Evolutionary conservation across 2,797 vertebrate genomes (phyloP).

Genomic region (Apogon talboti): DNA sequence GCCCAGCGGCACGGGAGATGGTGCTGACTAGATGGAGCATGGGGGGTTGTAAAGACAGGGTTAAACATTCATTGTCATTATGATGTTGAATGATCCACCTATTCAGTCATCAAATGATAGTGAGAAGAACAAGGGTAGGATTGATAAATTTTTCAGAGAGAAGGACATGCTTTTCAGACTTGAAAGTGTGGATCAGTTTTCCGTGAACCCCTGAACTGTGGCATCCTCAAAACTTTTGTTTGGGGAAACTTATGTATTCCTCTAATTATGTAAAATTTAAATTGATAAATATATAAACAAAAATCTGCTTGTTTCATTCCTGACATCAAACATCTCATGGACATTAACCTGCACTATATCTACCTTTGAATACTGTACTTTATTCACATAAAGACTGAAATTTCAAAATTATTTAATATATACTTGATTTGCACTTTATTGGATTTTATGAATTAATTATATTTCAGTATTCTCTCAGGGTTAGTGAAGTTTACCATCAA

Average conservation of each 20-base stretch:
- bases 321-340: no score
- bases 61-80: slow-evolving; percentile 37
- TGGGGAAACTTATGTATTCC: neutral
- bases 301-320: no score
- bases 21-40: slow-evolving; percentile 16
- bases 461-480: no score
- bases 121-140: slow-evolving; percentile 15
- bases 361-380: no score
- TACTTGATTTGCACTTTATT: no score
- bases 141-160: slow-evolving; percentile 21
- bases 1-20: slow-evolving; percentile 17
- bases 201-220: slow-evolving; percentile 1
- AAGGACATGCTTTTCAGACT: neutral
- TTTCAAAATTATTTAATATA: no score
- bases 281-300: neutral
- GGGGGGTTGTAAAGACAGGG: slow-evolving; percentile 10
- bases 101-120: slow-evolving; percentile 24
- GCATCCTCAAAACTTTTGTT: neutral
- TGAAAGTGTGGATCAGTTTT: slow-evolving; percentile 25
- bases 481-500: no score
- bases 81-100: slow-evolving; percentile 30
- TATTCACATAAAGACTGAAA: no score
- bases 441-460: no score
- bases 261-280: neutral
- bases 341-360: no score